Conservation (phyloP, 2,797 vertebrate species). For the Oreortyx pictus region DNA sequence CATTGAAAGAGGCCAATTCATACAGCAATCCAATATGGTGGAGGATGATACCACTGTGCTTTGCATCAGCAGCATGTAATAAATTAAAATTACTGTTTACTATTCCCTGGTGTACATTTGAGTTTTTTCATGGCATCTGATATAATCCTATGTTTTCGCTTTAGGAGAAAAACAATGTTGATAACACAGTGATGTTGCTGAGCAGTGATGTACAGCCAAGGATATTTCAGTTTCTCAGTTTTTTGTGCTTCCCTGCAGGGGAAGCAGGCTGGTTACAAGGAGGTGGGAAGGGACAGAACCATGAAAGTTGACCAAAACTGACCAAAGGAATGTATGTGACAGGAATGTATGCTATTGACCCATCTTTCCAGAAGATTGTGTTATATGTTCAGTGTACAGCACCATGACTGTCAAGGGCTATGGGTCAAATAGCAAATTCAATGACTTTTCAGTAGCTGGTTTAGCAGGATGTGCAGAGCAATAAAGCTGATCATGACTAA, state of each 20-base stretch:
- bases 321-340: not conserved
- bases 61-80: not conserved
- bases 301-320: too few relatives aligned
- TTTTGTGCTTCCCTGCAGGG: too few relatives aligned
- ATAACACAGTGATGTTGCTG: too few relatives aligned
- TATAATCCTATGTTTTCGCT: too few relatives aligned
- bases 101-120: too few relatives aligned
- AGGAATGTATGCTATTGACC: slow-evolving; percentile 10
- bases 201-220: too few relatives aligned
- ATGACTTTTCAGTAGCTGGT: not conserved
- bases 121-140: too few relatives aligned
- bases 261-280: too few relatives aligned
- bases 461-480: not conserved
- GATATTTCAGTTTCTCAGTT: too few relatives aligned
- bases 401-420: not conserved
- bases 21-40: not conserved
- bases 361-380: not conserved
- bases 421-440: not conserved
- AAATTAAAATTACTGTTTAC: not conserved
- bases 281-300: too few relatives aligned
- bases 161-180: too few relatives aligned
- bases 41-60: not conserved
- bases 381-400: not conserved
- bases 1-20: not conserved
- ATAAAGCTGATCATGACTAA: not conserved